These are phyloP conservation scores for Harpagifer antarcticus DNA, from an alignment of 2,797 vertebrate species.

Conservation along the genomic window DNA sequence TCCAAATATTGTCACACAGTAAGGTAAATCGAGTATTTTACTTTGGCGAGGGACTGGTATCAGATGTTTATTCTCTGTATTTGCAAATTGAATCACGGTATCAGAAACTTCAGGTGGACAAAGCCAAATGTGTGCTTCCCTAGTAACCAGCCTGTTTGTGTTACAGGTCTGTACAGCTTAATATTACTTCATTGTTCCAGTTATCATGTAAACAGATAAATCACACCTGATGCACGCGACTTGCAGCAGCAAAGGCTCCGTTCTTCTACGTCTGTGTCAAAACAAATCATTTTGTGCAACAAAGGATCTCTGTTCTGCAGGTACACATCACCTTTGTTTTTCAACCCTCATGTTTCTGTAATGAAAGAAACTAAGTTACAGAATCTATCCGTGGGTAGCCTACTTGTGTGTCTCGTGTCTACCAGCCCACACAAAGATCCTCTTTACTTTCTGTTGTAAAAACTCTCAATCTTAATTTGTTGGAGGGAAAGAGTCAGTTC, in stretches of 20 bases:
- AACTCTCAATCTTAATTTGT: slow-evolving; percentile 19
- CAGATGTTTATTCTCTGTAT: background rate
- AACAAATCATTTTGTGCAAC: slow-evolving; percentile 61
- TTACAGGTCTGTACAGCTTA: slow-evolving; percentile 30
- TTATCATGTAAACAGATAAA: slow-evolving; percentile 36
- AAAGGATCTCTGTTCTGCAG: slow-evolving; percentile 67
- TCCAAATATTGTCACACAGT: background rate
- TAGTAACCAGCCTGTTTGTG: slow-evolving; percentile 18
- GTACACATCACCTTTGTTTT: slow-evolving; percentile 36
- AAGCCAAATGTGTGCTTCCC: background rate
- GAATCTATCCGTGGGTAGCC: slow-evolving; percentile 36
- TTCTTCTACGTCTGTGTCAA: slow-evolving; percentile 46
- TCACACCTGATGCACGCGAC: slow-evolving; percentile 34
- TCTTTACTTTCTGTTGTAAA: slow-evolving; percentile 32
- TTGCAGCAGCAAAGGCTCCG: slow-evolving; percentile 26
- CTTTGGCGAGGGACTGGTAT: background rate
- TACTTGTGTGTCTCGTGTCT: slow-evolving; percentile 39
- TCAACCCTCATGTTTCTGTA: slow-evolving; percentile 17
- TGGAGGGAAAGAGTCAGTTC: slow-evolving; percentile 48
- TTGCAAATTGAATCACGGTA: background rate
- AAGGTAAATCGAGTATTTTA: background rate
- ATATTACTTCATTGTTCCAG: slow-evolving; percentile 56
- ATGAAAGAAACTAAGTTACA: slow-evolving; percentile 8
- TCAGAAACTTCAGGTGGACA: background rate
- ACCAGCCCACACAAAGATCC: slow-evolving; percentile 50